Evolutionary conservation across 1,140 invertebrate genomes (phyloP), one percentile per base, ranked within the genome.

Genomic region (Ectropis grisescens): DNA sequence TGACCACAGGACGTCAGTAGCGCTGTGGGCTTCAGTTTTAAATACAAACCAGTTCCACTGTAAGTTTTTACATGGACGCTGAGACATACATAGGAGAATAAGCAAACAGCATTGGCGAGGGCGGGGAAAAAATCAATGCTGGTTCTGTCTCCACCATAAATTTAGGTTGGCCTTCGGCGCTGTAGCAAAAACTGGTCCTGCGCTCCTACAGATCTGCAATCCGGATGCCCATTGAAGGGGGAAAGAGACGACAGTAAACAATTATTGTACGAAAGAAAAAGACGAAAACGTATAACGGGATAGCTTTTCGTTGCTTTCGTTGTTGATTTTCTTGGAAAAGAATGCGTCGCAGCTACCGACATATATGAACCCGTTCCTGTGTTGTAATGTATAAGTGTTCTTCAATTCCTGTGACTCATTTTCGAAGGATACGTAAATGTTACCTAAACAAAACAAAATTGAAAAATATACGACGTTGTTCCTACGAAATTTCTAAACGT

Each of bases 191-290:
- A 76, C 68, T 69, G 57, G 70, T 70, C 61, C 49, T 47, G 46
- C 41, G 46, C 35, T 55, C 48, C 50, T 48, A 46, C 31, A 46
- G 28, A 42, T 48, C 52, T 57, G 66, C 57, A 65, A 72, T 72
- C 60, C 58, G 58, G 68, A 65, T 65, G 60, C 56, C 59, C 71
- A 76, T 76, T 76, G 54, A 76, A 59, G 71, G 47, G 61, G 40
- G 46, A 72, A 43, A 57, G 56, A 51, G 71, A 72, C 39, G 33
- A 7, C 35, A 19, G 16, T 27, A 55, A 37, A 37, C 29, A 28
- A 25, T 13, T 11, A 27, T 31, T 32, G 24, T 30, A 27, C 16
- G 44, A 32, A 31, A 37, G 52, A 70, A 40, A 51, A 51, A 43
- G 70, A 71, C 39, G 37, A 49, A 47, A 37, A 43, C 51, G 59